Evolutionary conservation across 2,113 vertebrate genomes (phyloP).

Genomic region (Corydoras maculifer): DNA sequence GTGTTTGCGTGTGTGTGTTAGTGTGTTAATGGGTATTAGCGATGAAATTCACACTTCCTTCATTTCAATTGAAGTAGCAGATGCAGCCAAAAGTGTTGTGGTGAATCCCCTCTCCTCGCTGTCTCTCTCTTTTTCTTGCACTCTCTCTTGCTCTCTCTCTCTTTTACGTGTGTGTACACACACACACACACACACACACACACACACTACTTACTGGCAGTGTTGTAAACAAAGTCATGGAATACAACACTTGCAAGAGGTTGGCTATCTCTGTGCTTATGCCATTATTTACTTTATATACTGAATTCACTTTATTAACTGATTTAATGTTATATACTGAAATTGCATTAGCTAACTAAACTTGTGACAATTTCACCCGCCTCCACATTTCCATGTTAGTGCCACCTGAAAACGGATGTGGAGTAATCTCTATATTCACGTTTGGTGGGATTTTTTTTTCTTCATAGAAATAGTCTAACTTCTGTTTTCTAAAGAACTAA

Average conservation of each 20-base stretch:
- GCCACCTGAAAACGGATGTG: constrained; percentile 26
- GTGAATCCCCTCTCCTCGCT: constrained; percentile 29
- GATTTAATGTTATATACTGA: background rate
- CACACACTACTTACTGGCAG: constrained; percentile 58
- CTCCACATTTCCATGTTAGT: constrained; percentile 23
- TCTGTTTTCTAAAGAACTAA: constrained; percentile 36
- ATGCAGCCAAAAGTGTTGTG: constrained; percentile 46
- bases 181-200: background rate
- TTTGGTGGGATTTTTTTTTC: constrained; percentile 33
- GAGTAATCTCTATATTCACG: constrained; percentile 33
- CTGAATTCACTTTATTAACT: no score
- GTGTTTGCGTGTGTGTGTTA: constrained; percentile 55
- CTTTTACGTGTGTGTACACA: background rate
- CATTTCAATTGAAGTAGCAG: constrained; percentile 60
- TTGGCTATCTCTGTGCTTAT: background rate
- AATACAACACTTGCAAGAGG: constrained; percentile 4
- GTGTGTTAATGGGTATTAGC: constrained; percentile 60
- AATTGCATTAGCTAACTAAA: background rate
- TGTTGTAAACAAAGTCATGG: constrained; percentile 52
- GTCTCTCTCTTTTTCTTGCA: background rate
- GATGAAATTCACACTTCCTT: constrained; percentile 63
- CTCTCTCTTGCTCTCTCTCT: background rate
- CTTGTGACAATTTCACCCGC: constrained; percentile 13
- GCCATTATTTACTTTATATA: background rate
- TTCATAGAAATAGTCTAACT: constrained; percentile 36